Percentiles rank a stretch among this genome's conserved stretches.
These are phyloP conservation scores for Casuarius casuarius DNA, from an alignment of 2,113 vertebrate genomes.

Conservation along the genomic window DNA sequence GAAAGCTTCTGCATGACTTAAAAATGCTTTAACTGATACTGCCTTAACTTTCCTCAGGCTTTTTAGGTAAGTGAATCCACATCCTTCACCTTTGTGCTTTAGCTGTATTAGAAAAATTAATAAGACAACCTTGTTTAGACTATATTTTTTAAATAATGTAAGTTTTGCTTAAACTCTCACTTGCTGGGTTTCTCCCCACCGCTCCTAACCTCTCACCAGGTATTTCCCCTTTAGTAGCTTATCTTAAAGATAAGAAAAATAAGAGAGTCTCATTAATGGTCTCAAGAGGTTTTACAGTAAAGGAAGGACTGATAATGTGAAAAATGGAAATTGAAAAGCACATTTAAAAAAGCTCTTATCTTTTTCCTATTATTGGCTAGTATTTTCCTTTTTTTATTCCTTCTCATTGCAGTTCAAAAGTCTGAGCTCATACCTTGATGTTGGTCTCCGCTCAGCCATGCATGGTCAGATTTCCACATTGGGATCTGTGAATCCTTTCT, in stretches of 20 bases:
- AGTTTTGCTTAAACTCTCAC: neutral
- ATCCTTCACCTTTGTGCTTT: neutral
- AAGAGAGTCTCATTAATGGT: neutral
- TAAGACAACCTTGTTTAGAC: neutral
- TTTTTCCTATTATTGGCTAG: neutral
- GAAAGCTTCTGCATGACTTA: neutral
- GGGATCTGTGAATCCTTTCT: conserved; percentile 97
- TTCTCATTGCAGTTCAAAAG: neutral
- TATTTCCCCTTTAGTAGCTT: neutral
- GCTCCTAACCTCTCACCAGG: neutral
- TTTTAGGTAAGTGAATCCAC: neutral
- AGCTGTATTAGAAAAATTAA: neutral
- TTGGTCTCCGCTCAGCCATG: neutral
- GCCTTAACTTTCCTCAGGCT: neutral
- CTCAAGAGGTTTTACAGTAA: neutral
- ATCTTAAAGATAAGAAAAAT: neutral
- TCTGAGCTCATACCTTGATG: neutral
- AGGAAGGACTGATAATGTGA: neutral
- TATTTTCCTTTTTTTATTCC: neutral
- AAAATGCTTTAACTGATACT: neutral
- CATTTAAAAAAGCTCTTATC: neutral
- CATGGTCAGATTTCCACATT: conserved; percentile 94
- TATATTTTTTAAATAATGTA: neutral
- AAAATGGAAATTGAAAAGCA: neutral
- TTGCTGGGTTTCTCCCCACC: neutral